Evolutionary conservation across 2,113 vertebrate species (phyloP), one percentile per base, ranked within the genome.

Genomic region (Oreochromis aureus): DNA sequence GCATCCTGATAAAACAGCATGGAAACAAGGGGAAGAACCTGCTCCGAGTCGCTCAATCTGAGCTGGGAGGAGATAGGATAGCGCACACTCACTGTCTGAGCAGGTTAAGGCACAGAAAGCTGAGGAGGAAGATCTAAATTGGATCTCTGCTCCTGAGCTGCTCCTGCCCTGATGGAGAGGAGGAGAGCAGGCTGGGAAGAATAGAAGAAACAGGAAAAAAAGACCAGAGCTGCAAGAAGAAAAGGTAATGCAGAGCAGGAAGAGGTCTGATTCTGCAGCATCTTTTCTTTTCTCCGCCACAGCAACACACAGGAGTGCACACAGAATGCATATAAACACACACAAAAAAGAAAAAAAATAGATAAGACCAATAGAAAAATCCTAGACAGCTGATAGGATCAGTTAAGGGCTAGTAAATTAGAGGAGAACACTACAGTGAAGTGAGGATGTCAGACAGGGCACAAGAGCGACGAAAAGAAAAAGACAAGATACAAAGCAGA

Each of bases 61-160:
- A 86, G 87, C 73, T 61, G 44, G 63, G 69, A 71, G 86, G 81
- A 95, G 93, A 94, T 94, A 94, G 89, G 87, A 82, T 27, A 81
- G 89, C 13, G 86, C 13, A 12, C 32, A 83, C 82, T 81, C 78
- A 12, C 59, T 53, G 81, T 82, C 89, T 59, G 87, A 85, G 92
- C 89, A 11, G 86, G 76, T n/a, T 85, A 46, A 89, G 59, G 86
- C 90, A 53, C 66, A 59, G 86, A 86, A 85, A 84, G 87, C 89
- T 46, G 79, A 89, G 86, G 87, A 88, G 84, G 89, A 90, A 91
- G 91, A 96, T 96, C 96, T 96, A 96, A 96, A 97, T 96, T 96
- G 94, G 94, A 97, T 97, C 96, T 96, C 80, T 93, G 94, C 93
- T 95, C 89, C 87, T 89, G 90, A 69, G 92, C 87, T 89, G 87